Conservation (phyloP, 2,888 invertebrate species). For the Ditula angustiorana region DNA sequence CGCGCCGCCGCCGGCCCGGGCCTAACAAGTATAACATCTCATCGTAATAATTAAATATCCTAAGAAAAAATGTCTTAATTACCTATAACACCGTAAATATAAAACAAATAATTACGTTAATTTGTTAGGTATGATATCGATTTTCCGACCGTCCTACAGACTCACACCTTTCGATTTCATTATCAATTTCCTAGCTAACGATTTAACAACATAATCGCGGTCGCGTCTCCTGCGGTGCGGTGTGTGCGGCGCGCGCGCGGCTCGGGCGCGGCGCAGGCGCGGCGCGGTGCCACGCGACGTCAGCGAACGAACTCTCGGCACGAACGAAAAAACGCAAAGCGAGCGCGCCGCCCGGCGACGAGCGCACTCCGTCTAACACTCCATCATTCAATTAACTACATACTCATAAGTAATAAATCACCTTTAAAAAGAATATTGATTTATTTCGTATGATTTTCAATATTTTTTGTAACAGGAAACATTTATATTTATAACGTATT, state of each 20-base stretch:
- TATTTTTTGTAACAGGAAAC: slow-evolving; percentile 86
- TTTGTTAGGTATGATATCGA: slow-evolving; percentile 85
- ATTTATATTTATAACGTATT: slow-evolving; percentile 86
- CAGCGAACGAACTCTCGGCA: slow-evolving; percentile 77
- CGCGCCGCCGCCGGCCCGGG: slow-evolving; percentile 71
- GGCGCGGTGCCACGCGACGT: slow-evolving; percentile 51
- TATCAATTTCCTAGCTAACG: slow-evolving; percentile 86
- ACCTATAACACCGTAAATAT: slow-evolving; percentile 86
- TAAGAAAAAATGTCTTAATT: slow-evolving; percentile 86
- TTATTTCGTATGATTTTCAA: slow-evolving; percentile 85
- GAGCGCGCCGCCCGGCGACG: slow-evolving; percentile 73
- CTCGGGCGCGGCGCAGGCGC: slow-evolving; percentile 38
- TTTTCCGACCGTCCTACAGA: slow-evolving; percentile 82
- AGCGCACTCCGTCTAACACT: slow-evolving; percentile 79
- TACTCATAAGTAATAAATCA: slow-evolving; percentile 85
- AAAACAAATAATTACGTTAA: slow-evolving; percentile 85
- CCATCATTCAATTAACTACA: slow-evolving; percentile 85
- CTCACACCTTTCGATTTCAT: slow-evolving; percentile 84
- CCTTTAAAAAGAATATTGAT: slow-evolving; percentile 85
- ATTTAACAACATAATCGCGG: slow-evolving; percentile 82
- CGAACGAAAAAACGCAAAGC: slow-evolving; percentile 77
- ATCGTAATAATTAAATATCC: slow-evolving; percentile 85
- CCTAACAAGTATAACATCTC: slow-evolving; percentile 83
- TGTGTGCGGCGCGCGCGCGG: slow-evolving; percentile 56
- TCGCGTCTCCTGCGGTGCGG: slow-evolving; percentile 73